These are phyloP conservation scores for Muscidifurax raptorellus DNA, from an alignment of 1,140 invertebrate genomes.

Conservation along the genomic window DNA sequence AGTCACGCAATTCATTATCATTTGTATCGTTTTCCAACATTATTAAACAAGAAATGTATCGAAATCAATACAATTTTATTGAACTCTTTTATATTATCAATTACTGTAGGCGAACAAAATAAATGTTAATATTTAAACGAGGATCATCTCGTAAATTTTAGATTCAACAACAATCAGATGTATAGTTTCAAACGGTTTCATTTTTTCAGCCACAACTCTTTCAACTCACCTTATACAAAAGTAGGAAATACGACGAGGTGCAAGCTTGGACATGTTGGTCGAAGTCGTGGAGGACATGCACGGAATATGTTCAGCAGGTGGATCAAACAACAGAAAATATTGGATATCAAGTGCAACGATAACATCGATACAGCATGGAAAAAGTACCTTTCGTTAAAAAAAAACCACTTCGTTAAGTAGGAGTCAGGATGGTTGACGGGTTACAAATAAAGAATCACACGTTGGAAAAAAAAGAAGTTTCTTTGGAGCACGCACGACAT, in stretches of 20 bases:
- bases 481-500: not conserved
- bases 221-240: not conserved
- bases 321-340: not conserved
- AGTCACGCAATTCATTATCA: too few relatives aligned
- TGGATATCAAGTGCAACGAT: not conserved
- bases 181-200: too few relatives aligned
- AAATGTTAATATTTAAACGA: too few relatives aligned
- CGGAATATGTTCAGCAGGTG: not conserved
- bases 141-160: too few relatives aligned
- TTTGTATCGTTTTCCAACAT: too few relatives aligned
- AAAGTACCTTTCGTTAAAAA: not conserved
- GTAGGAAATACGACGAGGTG: not conserved
- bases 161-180: too few relatives aligned
- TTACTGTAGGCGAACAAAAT: too few relatives aligned
- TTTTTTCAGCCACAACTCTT: too few relatives aligned
- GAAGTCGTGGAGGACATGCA: not conserved
- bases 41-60: too few relatives aligned
- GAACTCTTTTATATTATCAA: too few relatives aligned
- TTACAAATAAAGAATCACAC: conserved; percentile 13
- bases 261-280: not conserved
- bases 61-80: too few relatives aligned
- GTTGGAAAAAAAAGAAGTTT: not conserved
- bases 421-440: not conserved
- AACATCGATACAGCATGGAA: not conserved
- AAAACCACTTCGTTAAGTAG: not conserved